Conservation (phyloP, 2,113 vertebrate genomes). For the Mionectes macconnelli region DNA sequence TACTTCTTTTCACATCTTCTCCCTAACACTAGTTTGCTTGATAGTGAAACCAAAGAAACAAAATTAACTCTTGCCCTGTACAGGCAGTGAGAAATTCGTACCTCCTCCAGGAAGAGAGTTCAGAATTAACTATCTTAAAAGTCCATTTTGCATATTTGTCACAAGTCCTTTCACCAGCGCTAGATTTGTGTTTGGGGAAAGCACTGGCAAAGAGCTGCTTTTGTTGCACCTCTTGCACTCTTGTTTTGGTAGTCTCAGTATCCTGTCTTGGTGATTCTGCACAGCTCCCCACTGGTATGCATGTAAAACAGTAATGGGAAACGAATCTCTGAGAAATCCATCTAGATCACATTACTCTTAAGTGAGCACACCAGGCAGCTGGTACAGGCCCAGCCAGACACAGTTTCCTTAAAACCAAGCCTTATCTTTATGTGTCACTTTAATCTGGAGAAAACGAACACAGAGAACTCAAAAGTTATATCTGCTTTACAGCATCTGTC, state of each 20-base stretch:
- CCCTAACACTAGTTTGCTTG: neutral
- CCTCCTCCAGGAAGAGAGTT: neutral
- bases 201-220: neutral
- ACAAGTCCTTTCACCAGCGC: rapidly evolving
- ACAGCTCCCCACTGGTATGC: neutral
- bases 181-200: neutral
- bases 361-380: neutral
- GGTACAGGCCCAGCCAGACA: neutral
- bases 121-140: neutral
- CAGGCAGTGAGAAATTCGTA: neutral
- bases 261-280: neutral
- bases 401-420: neutral
- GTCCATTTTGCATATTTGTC: neutral
- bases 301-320: neutral
- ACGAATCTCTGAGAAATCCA: neutral
- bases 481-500: neutral
- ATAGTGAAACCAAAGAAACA: neutral
- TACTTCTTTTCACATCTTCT: neutral
- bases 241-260: neutral
- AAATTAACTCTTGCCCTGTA: neutral
- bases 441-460: neutral
- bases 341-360: neutral
- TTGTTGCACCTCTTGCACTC: neutral
- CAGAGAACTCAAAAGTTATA: neutral
- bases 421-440: neutral